These are phyloP conservation scores for Setipinna tenuifilis DNA, from an alignment of 2,797 vertebrate species.

Conservation along the genomic window DNA sequence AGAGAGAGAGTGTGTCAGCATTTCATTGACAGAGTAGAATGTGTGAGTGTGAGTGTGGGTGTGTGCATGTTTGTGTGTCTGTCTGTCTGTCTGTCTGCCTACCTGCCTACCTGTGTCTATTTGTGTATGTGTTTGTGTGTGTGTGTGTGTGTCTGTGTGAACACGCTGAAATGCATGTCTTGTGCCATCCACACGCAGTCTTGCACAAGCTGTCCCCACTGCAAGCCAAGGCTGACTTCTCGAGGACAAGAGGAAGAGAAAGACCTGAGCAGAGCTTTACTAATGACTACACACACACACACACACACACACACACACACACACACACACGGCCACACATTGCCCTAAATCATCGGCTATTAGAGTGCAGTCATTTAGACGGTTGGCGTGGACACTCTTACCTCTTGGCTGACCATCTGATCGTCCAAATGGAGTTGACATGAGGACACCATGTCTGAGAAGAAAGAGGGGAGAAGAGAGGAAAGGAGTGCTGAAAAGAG, in stretches of 20 bases:
- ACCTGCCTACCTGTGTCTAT: too few relatives aligned
- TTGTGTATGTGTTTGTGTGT: slow-evolving; percentile 2
- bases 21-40: too few relatives aligned
- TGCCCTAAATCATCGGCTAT: neutral
- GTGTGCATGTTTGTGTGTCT: too few relatives aligned
- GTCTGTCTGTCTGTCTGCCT: too few relatives aligned
- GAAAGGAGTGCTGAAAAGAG: neutral
- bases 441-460: neutral
- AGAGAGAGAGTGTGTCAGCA: too few relatives aligned
- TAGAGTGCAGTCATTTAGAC: neutral
- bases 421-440: neutral
- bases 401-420: neutral
- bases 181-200: too few relatives aligned
- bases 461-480: neutral
- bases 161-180: too few relatives aligned
- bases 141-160: slow-evolving; percentile 4
- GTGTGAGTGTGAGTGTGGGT: too few relatives aligned
- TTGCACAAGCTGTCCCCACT: neutral
- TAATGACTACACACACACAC: neutral
- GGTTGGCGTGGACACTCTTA: neutral
- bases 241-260: neutral
- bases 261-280: neutral
- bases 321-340: neutral
- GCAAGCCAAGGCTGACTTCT: neutral
- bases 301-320: neutral